phyloP scores from a whole-genome alignment of 2,888 invertebrate species.

The Drosophila anomelani region DNA sequence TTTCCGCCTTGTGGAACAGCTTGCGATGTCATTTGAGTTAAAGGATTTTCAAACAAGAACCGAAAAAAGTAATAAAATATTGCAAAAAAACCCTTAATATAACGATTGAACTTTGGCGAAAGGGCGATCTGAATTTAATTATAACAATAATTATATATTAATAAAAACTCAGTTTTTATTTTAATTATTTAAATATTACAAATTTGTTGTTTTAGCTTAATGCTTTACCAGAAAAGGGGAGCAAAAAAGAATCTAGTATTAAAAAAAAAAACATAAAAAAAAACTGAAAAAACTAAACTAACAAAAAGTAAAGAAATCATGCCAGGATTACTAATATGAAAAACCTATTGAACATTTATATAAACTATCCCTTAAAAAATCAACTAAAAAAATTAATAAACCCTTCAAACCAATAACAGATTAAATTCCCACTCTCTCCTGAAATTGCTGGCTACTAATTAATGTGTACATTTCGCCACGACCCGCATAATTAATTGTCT shows the following conservation, averaged over 20 bases:
- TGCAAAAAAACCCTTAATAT: no score
- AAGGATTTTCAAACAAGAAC: not conserved
- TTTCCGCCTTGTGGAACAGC: constrained; percentile 11
- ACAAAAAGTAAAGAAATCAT: not conserved
- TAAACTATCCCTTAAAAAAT: not conserved
- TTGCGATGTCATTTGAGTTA: constrained; percentile 11
- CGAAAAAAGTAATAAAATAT: not conserved
- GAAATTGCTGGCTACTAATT: constrained; percentile 11
- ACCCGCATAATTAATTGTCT: constrained; percentile 63
- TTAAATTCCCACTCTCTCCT: constrained; percentile 9
- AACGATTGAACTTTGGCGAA: not conserved
- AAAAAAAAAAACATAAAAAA: not conserved
- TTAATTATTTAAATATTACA: not conserved
- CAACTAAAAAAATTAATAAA: not conserved
- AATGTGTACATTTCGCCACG: constrained; percentile 29
- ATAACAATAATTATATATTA: not conserved
- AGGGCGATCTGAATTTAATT: not conserved
- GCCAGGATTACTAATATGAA: not conserved
- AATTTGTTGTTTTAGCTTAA: not conserved
- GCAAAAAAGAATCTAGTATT: not conserved
- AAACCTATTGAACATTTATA: not conserved
- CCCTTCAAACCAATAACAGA: not conserved
- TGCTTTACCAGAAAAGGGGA: not conserved
- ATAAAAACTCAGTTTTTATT: not conserved
- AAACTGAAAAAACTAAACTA: not conserved